Conservation (phyloP, 2,888 invertebrate genomes). For the Auanema freiburgensis region DNA sequence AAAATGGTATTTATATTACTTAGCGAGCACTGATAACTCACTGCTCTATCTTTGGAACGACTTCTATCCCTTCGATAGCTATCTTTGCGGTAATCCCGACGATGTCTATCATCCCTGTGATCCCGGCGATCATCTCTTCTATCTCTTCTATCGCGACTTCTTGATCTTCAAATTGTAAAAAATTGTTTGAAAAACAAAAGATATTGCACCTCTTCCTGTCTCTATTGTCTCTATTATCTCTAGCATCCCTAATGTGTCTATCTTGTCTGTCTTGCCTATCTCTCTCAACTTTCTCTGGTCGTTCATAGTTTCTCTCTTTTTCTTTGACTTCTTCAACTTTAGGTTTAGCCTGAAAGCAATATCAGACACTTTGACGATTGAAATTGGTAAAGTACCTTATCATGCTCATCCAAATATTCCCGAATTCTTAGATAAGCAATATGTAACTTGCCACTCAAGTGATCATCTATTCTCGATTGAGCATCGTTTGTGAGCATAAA, state of each 20-base stretch:
- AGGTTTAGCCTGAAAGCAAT: not conserved
- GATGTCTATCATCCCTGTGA: constrained; percentile 7
- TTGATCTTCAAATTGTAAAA: constrained; percentile 2
- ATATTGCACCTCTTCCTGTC: not conserved
- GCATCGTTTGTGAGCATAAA: constrained; percentile 46
- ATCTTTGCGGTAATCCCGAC: constrained; percentile 3
- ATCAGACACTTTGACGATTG: too few species aligned
- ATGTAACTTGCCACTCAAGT: constrained; percentile 43
- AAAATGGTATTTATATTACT: too few species aligned
- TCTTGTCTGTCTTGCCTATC: too few species aligned
- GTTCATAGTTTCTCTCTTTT: not conserved
- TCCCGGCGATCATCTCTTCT: constrained; percentile 4
- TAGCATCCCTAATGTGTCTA: not conserved
- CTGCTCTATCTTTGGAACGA: not conserved
- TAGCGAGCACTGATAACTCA: too few species aligned
- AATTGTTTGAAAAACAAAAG: not conserved
- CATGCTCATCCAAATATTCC: constrained; percentile 12
- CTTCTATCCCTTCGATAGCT: constrained; percentile 14
- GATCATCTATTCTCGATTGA: constrained; percentile 42
- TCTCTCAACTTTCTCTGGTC: too few species aligned
- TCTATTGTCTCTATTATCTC: constrained; percentile 2
- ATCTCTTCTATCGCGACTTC: constrained; percentile 2
- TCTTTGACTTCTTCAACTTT: not conserved
- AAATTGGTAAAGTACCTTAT: constrained; percentile 10
- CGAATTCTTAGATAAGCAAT: constrained; percentile 35